Evolutionary conservation across 2,797 vertebrate genomes (phyloP).

Genomic region (Salarias fasciatus): DNA sequence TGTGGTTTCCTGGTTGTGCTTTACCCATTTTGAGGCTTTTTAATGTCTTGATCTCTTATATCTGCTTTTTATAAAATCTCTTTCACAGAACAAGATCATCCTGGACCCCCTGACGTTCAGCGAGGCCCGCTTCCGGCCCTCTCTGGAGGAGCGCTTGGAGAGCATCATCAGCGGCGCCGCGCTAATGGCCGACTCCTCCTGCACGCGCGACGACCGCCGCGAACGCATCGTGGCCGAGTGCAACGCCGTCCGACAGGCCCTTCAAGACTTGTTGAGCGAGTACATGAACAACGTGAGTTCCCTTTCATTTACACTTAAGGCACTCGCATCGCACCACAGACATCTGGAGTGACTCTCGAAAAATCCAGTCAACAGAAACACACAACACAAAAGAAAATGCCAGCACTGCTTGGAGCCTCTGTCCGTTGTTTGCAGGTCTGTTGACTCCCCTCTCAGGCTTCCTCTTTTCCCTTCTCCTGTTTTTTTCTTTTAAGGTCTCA

Average conservation of each 20-base stretch:
- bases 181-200: slow-evolving; percentile 98
- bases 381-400: too few relatives aligned
- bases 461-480: not conserved
- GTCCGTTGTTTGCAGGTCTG: too few relatives aligned
- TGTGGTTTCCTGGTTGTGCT: slow-evolving; percentile 6
- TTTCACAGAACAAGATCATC: slow-evolving; percentile 90
- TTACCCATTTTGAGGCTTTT: not conserved
- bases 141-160: slow-evolving; percentile 96
- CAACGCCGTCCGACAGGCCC: slow-evolving; percentile 96
- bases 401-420: too few relatives aligned
- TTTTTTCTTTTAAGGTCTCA: too few relatives aligned
- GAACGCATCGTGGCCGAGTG: slow-evolving; percentile 98
- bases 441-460: not conserved
- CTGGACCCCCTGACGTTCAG: slow-evolving; percentile 97
- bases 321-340: too few relatives aligned
- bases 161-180: slow-evolving; percentile 99
- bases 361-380: too few relatives aligned
- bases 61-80: slow-evolving; percentile 5
- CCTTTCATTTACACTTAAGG: not conserved
- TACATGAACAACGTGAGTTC: slow-evolving; percentile 99
- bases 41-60: slow-evolving; percentile 37
- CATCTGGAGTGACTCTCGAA: too few relatives aligned
- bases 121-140: slow-evolving; percentile 96
- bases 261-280: slow-evolving; percentile 97
- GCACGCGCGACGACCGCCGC: slow-evolving; percentile 96